Evolutionary conservation across 2,113 vertebrate species (phyloP), one percentile per base, ranked within the genome.

Genomic region (Pseudopodoces humilis): DNA sequence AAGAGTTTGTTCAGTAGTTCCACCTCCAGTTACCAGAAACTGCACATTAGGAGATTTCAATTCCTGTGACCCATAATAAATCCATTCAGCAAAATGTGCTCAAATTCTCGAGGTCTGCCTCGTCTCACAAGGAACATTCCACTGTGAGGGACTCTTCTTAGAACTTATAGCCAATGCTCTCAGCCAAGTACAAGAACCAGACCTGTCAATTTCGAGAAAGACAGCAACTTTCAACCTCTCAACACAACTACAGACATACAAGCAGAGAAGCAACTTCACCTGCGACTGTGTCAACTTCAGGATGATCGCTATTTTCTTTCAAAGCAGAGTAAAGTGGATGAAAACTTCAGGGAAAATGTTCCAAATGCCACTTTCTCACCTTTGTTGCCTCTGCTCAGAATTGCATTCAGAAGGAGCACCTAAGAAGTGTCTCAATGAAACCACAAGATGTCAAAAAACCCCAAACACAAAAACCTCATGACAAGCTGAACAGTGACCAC

Each of bases 241-340:
- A 64, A 4, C 69, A 71, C 1, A 3, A 28, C 39, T 47, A 64
- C 2, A 2, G 67, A 63, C 16, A 20, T 0, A 13, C 0, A 0
- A 71, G 65, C 53, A 84, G 15, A 91, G 21, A 72, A 64, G 31
- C 44, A 52, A 28, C 56, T n/a, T 52, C 44, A 91, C 1, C 68
- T 64, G 37, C 44, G 52, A 35, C 23, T 41, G 7, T 20, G 17
- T 17, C 56, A 81, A 10, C 64, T 18, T 52, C 72, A 82, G 49
- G n/a, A n/a, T 24, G 28, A 47, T 15, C 0, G 0, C 23, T 63
- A 0, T 19, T 89, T 79, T 37, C 69, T 62, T 67, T 53, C 62
- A 30, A 46, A 91, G n/a, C 27, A 31, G 14, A 88, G 23, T 11
- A 22, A 90, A 88, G 21, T 35, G n/a, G 25, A 46, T 7, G 6